Conservation (phyloP, 2,113 vertebrate genomes). For the Numenius arquata region DNA sequence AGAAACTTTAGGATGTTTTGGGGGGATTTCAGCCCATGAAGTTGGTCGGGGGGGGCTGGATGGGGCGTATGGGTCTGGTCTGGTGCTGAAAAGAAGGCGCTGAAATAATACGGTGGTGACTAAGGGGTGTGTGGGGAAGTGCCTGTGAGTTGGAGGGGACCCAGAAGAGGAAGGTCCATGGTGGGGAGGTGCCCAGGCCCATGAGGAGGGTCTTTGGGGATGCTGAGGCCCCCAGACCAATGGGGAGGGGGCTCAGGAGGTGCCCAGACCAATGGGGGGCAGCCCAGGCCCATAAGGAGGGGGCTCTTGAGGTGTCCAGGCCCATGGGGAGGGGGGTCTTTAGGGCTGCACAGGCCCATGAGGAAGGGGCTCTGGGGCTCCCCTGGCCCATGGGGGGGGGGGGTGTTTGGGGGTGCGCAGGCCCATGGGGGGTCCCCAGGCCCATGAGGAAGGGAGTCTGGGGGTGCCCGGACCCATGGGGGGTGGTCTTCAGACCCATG, state of each 20-base stretch:
- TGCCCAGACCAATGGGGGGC: not conserved
- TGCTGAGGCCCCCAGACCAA: not conserved
- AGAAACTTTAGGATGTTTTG: not conserved
- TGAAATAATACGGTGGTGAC: not conserved
- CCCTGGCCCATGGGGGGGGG: not conserved
- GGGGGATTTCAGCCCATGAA: not conserved
- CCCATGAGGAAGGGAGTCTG: not conserved
- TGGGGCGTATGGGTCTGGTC: rapidly evolving
- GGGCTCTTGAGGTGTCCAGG: not conserved
- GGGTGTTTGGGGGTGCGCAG: too few species aligned
- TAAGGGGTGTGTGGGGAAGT: not conserved
- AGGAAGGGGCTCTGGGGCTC: too few species aligned
- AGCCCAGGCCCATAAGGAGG: too few species aligned
- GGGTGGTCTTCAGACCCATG: not conserved
- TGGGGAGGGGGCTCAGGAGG: too few species aligned
- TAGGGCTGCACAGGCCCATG: too few species aligned
- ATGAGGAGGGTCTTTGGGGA: too few species aligned
- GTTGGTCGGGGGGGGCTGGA: not conserved
- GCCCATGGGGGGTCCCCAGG: too few species aligned
- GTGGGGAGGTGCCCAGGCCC: not conserved
- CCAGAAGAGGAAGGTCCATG: not conserved
- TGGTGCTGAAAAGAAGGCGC: not conserved
- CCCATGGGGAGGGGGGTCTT: too few species aligned
- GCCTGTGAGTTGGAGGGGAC: not conserved
- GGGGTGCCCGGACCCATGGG: too few species aligned